These are phyloP conservation scores for Andrena minutula DNA, from an alignment of 2,888 invertebrate species.

Conservation along the genomic window DNA sequence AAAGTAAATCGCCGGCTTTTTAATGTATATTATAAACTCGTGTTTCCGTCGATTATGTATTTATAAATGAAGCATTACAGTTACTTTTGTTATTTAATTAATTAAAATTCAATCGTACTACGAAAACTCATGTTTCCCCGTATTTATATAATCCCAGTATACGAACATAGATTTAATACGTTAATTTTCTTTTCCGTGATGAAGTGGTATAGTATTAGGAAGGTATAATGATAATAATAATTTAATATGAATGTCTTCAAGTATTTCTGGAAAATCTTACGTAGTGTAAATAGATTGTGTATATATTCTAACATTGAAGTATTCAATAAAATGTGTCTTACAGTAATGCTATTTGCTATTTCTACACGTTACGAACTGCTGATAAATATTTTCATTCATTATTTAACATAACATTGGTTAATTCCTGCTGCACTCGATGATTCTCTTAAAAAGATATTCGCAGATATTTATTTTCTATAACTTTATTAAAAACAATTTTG, in stretches of 20 bases:
- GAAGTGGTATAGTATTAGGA: constrained; percentile 32
- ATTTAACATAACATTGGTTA: neutral
- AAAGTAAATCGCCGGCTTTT: constrained; percentile 52
- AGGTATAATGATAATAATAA: constrained; percentile 39
- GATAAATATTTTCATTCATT: neutral
- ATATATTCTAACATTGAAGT: constrained; percentile 61
- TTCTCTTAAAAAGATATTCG: too few species aligned
- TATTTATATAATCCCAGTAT: constrained; percentile 48
- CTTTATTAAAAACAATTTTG: too few species aligned
- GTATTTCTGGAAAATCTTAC: constrained; percentile 44
- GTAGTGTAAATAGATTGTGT: constrained; percentile 71
- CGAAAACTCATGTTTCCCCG: constrained; percentile 25
- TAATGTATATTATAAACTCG: constrained; percentile 43
- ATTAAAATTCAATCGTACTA: constrained; percentile 33
- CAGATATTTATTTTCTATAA: too few species aligned
- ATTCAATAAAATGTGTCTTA: constrained; percentile 62
- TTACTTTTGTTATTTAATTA: constrained; percentile 40
- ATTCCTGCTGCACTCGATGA: too few species aligned
- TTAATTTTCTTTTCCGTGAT: constrained; percentile 50
- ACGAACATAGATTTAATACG: constrained; percentile 45
- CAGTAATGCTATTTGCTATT: constrained; percentile 30
- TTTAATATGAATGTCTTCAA: constrained; percentile 52
- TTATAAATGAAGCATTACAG: constrained; percentile 34
- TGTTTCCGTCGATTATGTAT: constrained; percentile 45
- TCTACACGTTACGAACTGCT: constrained; percentile 10